A percentile compares a stretch with the other conserved stretches of the same genome.
phyloP scores from a whole-genome alignment of 2,113 vertebrate genomes.

The Mastomys coucha region DNA sequence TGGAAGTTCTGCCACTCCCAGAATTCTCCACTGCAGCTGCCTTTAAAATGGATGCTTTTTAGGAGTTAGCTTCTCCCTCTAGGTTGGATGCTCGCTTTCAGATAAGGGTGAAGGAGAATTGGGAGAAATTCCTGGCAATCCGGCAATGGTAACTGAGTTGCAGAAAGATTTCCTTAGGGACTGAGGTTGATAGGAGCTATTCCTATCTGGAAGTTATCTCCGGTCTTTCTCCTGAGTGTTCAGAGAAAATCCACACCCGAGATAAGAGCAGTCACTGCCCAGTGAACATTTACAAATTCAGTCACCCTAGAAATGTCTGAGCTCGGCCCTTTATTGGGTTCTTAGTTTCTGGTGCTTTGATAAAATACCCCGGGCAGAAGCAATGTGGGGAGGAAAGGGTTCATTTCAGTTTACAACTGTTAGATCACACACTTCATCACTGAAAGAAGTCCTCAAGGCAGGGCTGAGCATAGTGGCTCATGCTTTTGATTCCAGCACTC shows the following conservation, averaged over 20 bases:
- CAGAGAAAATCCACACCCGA: neutral
- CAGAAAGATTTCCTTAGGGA: slow-evolving; percentile 21
- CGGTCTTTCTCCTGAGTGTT: neutral
- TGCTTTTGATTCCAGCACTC: no score
- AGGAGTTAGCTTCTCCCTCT: neutral
- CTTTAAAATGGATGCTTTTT: slow-evolving; percentile 42
- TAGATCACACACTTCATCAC: neutral
- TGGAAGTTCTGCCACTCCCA: slow-evolving; percentile 65
- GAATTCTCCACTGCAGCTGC: slow-evolving; percentile 51
- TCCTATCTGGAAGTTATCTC: neutral
- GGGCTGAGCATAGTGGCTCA: no score
- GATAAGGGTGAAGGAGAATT: neutral
- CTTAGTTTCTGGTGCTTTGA: neutral
- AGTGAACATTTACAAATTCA: neutral
- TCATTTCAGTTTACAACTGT: neutral
- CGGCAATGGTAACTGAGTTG: neutral
- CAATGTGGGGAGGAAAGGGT: neutral
- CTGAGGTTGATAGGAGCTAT: neutral
- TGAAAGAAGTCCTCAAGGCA: neutral
- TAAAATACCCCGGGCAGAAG: neutral
- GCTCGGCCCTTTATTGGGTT: neutral
- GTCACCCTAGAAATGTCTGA: neutral
- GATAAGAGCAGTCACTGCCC: neutral
- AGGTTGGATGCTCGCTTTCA: neutral
- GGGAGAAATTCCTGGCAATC: slow-evolving; percentile 20